phyloP scores from a whole-genome alignment of 2,113 vertebrate genomes.

The Daubentonia madagascariensis region DNA sequence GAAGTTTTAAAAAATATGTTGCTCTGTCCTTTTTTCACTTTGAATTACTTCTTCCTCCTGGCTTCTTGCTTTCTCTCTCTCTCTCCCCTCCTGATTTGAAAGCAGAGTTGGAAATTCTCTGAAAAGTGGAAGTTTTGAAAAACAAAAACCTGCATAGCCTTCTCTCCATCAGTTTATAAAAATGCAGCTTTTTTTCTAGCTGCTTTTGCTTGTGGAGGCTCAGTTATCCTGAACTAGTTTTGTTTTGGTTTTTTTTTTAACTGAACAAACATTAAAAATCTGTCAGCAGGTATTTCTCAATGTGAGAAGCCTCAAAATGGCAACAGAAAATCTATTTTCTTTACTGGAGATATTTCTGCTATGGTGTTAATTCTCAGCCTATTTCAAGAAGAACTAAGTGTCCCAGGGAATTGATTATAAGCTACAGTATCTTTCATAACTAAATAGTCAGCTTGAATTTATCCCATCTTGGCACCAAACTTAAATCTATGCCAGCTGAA shows the following conservation, averaged over 20 bases:
- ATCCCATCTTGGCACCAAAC: not conserved
- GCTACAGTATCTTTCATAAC: not conserved
- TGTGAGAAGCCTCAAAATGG: constrained; percentile 17
- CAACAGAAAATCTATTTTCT: constrained; percentile 25
- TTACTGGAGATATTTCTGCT: not conserved
- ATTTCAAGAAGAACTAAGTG: not conserved
- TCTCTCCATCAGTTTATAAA: constrained; percentile 22
- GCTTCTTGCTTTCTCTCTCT: not conserved
- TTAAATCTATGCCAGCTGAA: not conserved
- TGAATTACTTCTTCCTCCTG: constrained; percentile 1
- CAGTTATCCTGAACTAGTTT: not conserved
- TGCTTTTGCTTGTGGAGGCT: not conserved
- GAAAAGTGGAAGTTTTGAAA: constrained; percentile 42
- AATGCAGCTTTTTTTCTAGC: not conserved
- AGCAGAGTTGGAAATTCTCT: constrained; percentile 20
- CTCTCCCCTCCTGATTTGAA: not conserved
- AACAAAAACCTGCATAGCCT: not conserved
- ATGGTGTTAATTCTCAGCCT: not conserved
- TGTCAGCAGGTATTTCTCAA: constrained; percentile 9
- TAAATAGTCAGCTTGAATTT: constrained; percentile 9
- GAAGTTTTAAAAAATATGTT: not conserved
- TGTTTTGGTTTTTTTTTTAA: not conserved
- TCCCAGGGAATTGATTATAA: not conserved
- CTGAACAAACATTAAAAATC: constrained; percentile 1
- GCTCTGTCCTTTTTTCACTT: not conserved